Evolutionary conservation across 2,797 vertebrate species (phyloP), one percentile per base, ranked within the genome.

Genomic region (Brotogeris chrysoptera): DNA sequence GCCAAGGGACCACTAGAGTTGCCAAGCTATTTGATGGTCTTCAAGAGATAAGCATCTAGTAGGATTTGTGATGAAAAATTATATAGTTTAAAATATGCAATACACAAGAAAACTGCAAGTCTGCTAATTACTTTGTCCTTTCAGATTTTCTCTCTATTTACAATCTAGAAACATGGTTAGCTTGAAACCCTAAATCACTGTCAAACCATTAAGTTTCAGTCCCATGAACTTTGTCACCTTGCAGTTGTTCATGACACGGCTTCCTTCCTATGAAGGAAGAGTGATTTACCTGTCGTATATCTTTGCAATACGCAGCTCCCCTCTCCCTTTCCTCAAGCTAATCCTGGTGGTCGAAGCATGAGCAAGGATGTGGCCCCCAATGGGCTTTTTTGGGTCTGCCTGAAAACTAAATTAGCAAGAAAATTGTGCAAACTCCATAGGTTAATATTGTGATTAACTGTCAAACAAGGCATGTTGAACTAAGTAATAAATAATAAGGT

Each of bases 291-390:
- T 99, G 97, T 99, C 99, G 28, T 99, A 99, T 97, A 99, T 99
- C 97, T 99, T 99, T 82, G 99, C 99, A 86, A 99, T 99, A 77
- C 99, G 99, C 96, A 99, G 97, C 95, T 99, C 99, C 65, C 98
- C 99, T 89, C 99, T 98, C 38, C 99, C 99, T 92, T 99, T 99
- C 92, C 99, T 98, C 97, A 99, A 94, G 82, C 99, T 99, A 96
- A 99, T 99, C 85, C 99, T 98, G 49, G 99, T 99, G 92, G 99
- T 99, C 5, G 99, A 99, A 94, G 99, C 99, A 36, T 99, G 99
- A 72, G 99, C 99, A 89, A 99, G 98, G 95, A 99, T 99, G 95
- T 99, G 99, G 43, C 99, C 99, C 52, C 99, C 99, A n/a, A 99
- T 98, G 10, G 99, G 99, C 96, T 99, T 99, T 97, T 99, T 99